Evolutionary conservation across 2,797 vertebrate species (phyloP).

Genomic region (Heliangelus exortis): DNA sequence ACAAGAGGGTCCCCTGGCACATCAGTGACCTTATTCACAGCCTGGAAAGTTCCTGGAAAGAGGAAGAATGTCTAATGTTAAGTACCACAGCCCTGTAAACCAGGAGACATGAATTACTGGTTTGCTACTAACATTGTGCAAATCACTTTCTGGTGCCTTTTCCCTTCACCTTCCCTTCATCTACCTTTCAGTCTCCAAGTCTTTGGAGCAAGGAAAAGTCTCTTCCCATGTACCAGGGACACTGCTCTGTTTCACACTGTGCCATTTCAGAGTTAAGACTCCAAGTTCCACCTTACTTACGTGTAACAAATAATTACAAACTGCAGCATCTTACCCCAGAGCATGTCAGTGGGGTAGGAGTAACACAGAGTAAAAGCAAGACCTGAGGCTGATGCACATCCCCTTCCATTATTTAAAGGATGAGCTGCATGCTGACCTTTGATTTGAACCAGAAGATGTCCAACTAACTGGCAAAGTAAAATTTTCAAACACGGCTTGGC

Average conservation of each 20-base stretch:
- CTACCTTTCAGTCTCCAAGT: neutral
- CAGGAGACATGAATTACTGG: neutral
- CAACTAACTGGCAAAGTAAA: neutral
- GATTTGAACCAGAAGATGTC: neutral
- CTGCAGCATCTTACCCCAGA: neutral
- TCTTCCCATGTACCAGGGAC: neutral
- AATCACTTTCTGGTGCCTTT: neutral
- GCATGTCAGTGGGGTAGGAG: neutral
- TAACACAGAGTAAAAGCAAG: neutral
- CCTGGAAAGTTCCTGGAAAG: neutral
- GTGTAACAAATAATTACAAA: neutral
- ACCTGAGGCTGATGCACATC: neutral
- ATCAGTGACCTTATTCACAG: neutral
- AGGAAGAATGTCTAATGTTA: neutral
- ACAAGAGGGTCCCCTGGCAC: neutral
- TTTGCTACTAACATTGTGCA: neutral
- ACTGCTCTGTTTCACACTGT: neutral
- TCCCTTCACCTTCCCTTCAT: neutral
- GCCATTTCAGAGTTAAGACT: neutral
- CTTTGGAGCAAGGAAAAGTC: neutral
- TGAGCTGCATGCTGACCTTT: neutral
- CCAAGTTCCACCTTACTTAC: neutral
- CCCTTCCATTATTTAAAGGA: neutral
- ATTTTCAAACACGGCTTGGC: constrained; percentile 9
- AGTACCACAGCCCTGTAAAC: neutral